A percentile compares a stretch with the other conserved stretches of the same genome.
phyloP scores from a whole-genome alignment of 2,888 invertebrate genomes.

The Chalcosyrphus nemorum region DNA sequence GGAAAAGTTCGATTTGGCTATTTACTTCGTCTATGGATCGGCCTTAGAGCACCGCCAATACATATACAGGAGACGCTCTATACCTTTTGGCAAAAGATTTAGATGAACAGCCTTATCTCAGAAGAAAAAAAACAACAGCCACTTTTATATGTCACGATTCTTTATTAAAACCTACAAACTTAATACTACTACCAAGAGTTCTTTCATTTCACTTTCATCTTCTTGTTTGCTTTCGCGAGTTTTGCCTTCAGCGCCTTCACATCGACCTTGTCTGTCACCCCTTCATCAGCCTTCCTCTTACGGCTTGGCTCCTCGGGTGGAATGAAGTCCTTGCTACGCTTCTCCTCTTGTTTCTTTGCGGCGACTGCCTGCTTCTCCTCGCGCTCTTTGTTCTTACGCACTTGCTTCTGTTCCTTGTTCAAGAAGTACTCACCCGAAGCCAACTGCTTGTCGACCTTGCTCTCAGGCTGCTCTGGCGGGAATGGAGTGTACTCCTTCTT shows the following conservation, averaged over 20 bases:
- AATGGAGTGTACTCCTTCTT: slow-evolving; percentile 99
- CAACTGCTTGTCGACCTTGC: slow-evolving; percentile 96
- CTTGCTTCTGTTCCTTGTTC: slow-evolving; percentile 90
- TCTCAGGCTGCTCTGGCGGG: slow-evolving; percentile 96
- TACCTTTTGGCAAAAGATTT: no score
- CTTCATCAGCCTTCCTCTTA: slow-evolving; percentile 74
- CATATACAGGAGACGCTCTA: no score
- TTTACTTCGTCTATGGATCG: no score
- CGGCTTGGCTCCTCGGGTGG: slow-evolving; percentile 87
- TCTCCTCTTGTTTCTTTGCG: slow-evolving; percentile 88
- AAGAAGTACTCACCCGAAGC: slow-evolving; percentile 99
- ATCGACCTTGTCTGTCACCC: slow-evolving; percentile 83
- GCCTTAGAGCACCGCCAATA: no score
- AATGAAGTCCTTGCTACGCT: slow-evolving; percentile 90
- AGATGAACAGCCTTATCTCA: no score
- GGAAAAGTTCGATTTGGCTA: no score
- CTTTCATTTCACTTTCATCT: slow-evolving; percentile 67
- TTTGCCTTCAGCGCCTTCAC: slow-evolving; percentile 89
- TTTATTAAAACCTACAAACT: slow-evolving; percentile 42
- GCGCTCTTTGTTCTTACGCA: slow-evolving; percentile 88
- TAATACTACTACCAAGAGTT: slow-evolving; percentile 18
- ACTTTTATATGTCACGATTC: not conserved
- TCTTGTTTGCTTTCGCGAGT: slow-evolving; percentile 86
- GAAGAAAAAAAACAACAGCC: not conserved
- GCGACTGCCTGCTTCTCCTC: slow-evolving; percentile 90